Conservation (phyloP, 2,888 invertebrate genomes). For the Phrixothrix hirtus region DNA sequence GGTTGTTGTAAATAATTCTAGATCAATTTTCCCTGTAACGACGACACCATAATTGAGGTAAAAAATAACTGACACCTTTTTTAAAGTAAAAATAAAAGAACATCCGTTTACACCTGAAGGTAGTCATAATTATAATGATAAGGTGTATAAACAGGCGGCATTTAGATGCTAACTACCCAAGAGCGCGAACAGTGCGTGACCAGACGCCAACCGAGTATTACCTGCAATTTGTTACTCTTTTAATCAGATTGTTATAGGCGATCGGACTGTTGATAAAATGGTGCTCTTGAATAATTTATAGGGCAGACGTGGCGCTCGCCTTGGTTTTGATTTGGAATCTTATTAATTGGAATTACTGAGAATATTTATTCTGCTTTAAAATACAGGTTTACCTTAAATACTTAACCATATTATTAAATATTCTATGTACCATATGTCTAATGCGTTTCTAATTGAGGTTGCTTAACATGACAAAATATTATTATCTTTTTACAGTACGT, state of each 20-base stretch:
- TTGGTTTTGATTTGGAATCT: conserved; percentile 9
- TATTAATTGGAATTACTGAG: conserved; percentile 14
- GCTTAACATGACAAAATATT: no score
- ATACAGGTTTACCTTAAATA: no score
- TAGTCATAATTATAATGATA: conserved; percentile 21
- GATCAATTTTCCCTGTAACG: background rate
- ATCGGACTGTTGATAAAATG: conserved; percentile 21
- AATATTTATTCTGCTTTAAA: no score
- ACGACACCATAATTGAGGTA: background rate
- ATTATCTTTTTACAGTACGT: no score
- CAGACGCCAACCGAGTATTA: conserved; percentile 26
- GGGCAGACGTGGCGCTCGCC: conserved; percentile 16
- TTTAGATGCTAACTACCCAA: conserved; percentile 24
- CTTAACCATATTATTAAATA: no score
- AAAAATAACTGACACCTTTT: no score
- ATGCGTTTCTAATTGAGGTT: no score
- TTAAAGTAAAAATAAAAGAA: background rate
- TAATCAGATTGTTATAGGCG: conserved; percentile 21
- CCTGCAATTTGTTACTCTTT: conserved; percentile 27
- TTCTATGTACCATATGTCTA: no score
- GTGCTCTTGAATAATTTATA: conserved; percentile 15
- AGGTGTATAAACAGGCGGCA: conserved; percentile 17
- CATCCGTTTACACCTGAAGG: conserved; percentile 9
- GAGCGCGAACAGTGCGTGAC: conserved; percentile 28
- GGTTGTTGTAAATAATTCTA: background rate